Evolutionary conservation across 2,797 vertebrate species (phyloP).

Genomic region (Gephyroberyx darwinii): DNA sequence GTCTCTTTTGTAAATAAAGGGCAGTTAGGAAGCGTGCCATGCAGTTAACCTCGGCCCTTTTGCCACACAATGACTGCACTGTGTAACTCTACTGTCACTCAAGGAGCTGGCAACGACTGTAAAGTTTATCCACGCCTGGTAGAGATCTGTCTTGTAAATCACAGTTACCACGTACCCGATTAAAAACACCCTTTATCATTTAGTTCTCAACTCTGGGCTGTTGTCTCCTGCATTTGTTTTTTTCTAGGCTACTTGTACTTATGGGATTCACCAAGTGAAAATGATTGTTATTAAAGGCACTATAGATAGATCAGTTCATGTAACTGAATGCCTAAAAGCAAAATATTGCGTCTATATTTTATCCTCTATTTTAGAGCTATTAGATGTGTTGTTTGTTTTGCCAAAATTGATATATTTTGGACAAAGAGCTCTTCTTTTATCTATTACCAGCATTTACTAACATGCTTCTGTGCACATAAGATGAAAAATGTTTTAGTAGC

Average conservation of each 20-base stretch:
- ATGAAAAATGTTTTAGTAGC: background rate
- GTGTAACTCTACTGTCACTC: conserved; percentile 48
- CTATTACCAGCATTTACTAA: background rate
- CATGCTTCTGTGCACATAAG: background rate
- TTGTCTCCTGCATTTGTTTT: background rate
- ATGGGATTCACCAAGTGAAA: too few relatives aligned
- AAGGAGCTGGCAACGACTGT: conserved; percentile 46
- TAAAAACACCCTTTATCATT: too few relatives aligned
- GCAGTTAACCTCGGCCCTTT: conserved; percentile 44
- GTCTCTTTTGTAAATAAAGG: conserved; percentile 60
- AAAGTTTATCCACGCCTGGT: conserved; percentile 23
- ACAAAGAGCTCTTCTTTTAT: background rate
- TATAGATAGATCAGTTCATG: too few relatives aligned
- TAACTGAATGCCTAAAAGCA: too few relatives aligned
- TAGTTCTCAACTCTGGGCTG: background rate
- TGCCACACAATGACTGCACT: conserved; percentile 51
- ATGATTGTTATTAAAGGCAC: too few relatives aligned
- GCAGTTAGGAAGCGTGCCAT: conserved; percentile 39
- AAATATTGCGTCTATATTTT: too few relatives aligned
- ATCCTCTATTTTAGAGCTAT: background rate
- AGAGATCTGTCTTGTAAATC: conserved; percentile 28
- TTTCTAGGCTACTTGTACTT: too few relatives aligned
- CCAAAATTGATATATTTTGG: too few relatives aligned
- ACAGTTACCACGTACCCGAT: background rate
- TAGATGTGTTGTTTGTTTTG: too few relatives aligned